Conservation (phyloP, 2,888 invertebrate genomes). For the Mamestra brassicae region DNA sequence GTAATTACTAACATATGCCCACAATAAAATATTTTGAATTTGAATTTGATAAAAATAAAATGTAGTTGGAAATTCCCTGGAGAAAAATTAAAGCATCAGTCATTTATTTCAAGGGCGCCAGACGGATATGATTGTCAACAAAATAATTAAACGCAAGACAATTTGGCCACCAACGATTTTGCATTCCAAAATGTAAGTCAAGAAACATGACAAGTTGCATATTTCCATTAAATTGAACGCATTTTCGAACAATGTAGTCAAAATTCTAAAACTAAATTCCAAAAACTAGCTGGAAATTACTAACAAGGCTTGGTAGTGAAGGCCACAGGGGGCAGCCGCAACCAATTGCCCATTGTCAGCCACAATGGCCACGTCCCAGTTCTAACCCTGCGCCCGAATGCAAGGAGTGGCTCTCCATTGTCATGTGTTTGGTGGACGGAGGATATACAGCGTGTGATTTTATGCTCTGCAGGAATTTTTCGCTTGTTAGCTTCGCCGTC, state of each 20-base stretch:
- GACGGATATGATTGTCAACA: background rate
- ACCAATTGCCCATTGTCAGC: slow-evolving; percentile 50
- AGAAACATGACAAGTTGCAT: slow-evolving; percentile 16
- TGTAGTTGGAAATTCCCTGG: background rate
- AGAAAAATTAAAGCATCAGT: background rate
- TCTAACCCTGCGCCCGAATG: slow-evolving; percentile 38
- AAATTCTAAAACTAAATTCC: slow-evolving; percentile 34
- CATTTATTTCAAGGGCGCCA: background rate
- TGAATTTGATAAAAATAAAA: background rate
- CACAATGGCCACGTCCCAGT: slow-evolving; percentile 50
- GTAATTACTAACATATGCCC: too few species aligned
- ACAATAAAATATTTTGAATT: too few species aligned
- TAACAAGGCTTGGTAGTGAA: slow-evolving; percentile 40
- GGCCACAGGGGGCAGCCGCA: slow-evolving; percentile 41
- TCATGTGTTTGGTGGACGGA: slow-evolving; percentile 27
- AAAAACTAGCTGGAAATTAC: slow-evolving; percentile 39
- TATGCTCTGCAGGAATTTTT: slow-evolving; percentile 4
- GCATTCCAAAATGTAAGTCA: background rate
- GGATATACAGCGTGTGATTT: slow-evolving; percentile 28
- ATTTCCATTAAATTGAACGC: slow-evolving; percentile 1
- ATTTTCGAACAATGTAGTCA: slow-evolving; percentile 18
- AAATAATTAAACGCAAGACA: background rate
- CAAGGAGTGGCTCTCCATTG: slow-evolving; percentile 52
- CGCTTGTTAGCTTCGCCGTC: background rate
- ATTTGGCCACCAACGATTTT: background rate